phyloP scores from a whole-genome alignment of 2,888 invertebrate species.

The Catocala fraxini region DNA sequence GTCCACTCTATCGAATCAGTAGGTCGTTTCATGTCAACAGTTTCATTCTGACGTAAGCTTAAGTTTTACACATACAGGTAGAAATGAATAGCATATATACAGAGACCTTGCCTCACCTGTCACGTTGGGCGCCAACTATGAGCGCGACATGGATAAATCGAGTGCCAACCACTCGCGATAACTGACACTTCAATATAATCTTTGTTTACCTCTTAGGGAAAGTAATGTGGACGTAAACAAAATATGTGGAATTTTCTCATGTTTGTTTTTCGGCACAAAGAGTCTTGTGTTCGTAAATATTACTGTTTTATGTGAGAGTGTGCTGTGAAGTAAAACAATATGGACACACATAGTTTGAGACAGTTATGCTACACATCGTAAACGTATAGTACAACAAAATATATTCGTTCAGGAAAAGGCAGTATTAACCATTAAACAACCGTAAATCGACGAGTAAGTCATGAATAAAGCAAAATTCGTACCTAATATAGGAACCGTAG shows the following conservation, averaged over 20 bases:
- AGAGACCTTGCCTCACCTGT: slow-evolving; percentile 15
- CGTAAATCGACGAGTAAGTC: too few relatives aligned
- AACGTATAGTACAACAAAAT: too few relatives aligned
- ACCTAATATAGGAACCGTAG: too few relatives aligned
- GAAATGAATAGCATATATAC: neutral
- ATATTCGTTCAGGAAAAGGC: too few relatives aligned
- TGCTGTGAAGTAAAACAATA: too few relatives aligned
- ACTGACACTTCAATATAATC: slow-evolving; percentile 15
- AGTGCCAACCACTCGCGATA: slow-evolving; percentile 17
- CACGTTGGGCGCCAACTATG: slow-evolving; percentile 8
- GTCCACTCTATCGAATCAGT: too few relatives aligned
- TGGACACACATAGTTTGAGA: too few relatives aligned
- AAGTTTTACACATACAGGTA: neutral
- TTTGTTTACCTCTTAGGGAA: slow-evolving; percentile 15
- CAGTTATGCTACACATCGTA: too few relatives aligned
- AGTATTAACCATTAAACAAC: too few relatives aligned
- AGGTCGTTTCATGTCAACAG: too few relatives aligned
- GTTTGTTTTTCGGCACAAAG: neutral
- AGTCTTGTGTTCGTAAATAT: neutral
- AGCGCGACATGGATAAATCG: slow-evolving; percentile 37
- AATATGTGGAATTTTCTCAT: neutral
- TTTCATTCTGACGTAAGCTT: neutral
- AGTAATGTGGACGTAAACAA: slow-evolving; percentile 6
- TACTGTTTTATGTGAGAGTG: too few relatives aligned
- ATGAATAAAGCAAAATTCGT: too few relatives aligned